These are phyloP conservation scores for Orussus abietinus DNA, from an alignment of 1,140 invertebrate genomes.

Conservation along the genomic window DNA sequence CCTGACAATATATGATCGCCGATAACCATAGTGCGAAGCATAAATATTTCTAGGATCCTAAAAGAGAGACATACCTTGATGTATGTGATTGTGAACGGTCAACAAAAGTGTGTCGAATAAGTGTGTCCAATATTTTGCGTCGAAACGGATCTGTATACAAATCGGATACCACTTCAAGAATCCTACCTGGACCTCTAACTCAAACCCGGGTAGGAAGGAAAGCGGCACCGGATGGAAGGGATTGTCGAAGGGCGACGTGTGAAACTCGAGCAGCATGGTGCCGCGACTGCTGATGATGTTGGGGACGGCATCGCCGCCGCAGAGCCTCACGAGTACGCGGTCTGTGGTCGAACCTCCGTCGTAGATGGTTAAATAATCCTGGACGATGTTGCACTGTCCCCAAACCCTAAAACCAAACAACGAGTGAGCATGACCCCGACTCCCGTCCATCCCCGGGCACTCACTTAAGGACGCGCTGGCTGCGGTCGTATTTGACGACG, in stretches of 20 bases:
- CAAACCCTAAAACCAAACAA: constrained; percentile 60
- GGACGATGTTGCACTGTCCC: constrained; percentile 76
- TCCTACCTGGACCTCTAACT: constrained; percentile 73
- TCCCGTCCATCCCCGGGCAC: constrained; percentile 19
- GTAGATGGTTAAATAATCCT: constrained; percentile 78
- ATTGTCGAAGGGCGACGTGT: constrained; percentile 77
- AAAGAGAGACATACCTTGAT: no score
- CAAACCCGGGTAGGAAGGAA: constrained; percentile 75
- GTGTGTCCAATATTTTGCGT: no score
- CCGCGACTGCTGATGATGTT: constrained; percentile 75
- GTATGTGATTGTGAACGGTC: no score
- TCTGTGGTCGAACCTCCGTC: constrained; percentile 71
- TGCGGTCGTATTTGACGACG: constrained; percentile 70
- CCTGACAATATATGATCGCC: no score
- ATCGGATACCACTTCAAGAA: no score
- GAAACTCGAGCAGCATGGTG: constrained; percentile 76
- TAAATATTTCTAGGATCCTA: no score
- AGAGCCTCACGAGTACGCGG: constrained; percentile 72
- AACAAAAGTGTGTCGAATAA: no score
- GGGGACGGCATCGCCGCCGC: constrained; percentile 77
- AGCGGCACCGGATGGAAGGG: constrained; percentile 75
- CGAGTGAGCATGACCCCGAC: constrained; percentile 6
- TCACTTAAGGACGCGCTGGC: constrained; percentile 71
- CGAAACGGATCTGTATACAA: no score
- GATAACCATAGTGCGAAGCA: no score